Percentiles rank a stretch among this genome's conserved stretches.
Conservation (phyloP, 2,113 vertebrate genomes). For the Petrocephalus microphthalmus region DNA sequence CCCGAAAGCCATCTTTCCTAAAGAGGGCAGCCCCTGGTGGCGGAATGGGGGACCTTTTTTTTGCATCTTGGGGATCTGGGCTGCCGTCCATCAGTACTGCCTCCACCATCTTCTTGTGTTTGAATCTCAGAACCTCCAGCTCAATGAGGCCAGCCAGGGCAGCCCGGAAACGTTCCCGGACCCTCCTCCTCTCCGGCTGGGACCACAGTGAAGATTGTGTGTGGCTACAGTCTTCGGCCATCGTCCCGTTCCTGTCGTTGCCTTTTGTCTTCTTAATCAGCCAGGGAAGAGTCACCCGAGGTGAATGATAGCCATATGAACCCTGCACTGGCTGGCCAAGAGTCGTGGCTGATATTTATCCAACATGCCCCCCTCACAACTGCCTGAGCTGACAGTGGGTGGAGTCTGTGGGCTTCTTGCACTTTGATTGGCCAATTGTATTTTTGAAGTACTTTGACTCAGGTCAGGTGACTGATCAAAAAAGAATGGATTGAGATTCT, state of each 20-base stretch:
- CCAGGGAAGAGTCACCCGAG: not conserved
- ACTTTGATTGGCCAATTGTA: slow-evolving; percentile 26
- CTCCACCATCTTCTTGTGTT: slow-evolving; percentile 39
- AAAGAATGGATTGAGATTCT: slow-evolving; percentile 10
- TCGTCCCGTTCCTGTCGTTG: not conserved
- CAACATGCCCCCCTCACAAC: not conserved
- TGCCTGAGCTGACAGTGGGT: not conserved
- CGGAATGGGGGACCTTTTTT: not conserved
- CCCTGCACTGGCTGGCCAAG: not conserved
- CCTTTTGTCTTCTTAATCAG: not conserved
- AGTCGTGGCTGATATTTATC: not conserved
- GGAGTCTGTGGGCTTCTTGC: not conserved
- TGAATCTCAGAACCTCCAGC: slow-evolving; percentile 38
- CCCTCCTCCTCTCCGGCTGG: slow-evolving; percentile 19
- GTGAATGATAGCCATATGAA: not conserved
- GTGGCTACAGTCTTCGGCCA: not conserved
- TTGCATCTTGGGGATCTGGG: not conserved
- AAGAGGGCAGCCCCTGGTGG: not conserved
- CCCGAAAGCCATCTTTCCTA: slow-evolving; percentile 6
- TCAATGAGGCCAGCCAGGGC: slow-evolving; percentile 41
- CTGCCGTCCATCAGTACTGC: slow-evolving; percentile 22
- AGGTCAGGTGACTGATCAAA: slow-evolving; percentile 6
- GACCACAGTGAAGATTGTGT: not conserved
- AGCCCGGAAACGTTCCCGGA: slow-evolving; percentile 38
- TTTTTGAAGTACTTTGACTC: slow-evolving; percentile 28